A percentile compares a stretch with the other conserved stretches of the same genome.
Conservation (phyloP, 2,888 invertebrate species). For the Stomorhina lunata region DNA sequence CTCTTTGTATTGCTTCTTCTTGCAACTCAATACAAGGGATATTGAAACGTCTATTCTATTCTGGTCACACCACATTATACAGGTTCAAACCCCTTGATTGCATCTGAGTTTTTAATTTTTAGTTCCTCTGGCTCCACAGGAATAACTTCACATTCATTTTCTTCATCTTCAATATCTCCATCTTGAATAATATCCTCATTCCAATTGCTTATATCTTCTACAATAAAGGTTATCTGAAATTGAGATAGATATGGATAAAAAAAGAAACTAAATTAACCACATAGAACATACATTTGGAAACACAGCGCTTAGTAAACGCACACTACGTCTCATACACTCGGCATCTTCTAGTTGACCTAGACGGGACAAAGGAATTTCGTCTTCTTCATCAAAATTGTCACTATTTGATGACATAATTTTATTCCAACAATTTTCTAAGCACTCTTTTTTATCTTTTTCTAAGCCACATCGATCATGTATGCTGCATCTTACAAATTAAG, state of each 20-base stretch:
- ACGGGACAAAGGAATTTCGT: conserved; percentile 11
- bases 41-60: conserved; percentile 9
- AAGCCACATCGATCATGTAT: conserved; percentile 16
- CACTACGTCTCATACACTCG: background rate
- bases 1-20: conserved; percentile 11
- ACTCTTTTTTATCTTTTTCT: conserved; percentile 22
- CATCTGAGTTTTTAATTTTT: background rate
- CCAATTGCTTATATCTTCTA: no score
- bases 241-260: background rate
- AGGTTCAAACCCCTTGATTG: conserved; percentile 1
- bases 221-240: background rate
- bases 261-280: background rate
- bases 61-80: conserved; percentile 2
- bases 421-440: no score
- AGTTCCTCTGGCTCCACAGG: no score
- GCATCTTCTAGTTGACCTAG: background rate
- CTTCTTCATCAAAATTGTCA: no score
- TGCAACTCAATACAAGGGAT: conserved; percentile 3
- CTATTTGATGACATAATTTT: no score
- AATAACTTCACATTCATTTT: background rate
- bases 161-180: background rate
- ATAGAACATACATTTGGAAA: no score
- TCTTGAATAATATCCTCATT: no score
- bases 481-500: conserved; percentile 28
- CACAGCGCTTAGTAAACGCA: no score